Conservation (phyloP, 2,888 invertebrate genomes). For the Orgyia antiqua region DNA sequence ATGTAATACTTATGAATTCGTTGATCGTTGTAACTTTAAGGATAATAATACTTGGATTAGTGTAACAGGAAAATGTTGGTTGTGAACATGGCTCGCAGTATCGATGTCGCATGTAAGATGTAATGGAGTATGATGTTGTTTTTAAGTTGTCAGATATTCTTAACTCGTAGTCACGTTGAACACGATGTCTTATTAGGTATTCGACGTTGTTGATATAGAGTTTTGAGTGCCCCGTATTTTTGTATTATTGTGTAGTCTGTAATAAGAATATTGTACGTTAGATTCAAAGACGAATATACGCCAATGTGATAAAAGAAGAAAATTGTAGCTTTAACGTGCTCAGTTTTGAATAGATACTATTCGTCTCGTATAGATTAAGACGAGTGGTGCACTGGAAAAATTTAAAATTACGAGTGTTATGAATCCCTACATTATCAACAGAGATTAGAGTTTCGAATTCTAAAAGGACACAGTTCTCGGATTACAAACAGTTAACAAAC, state of each 20-base stretch:
- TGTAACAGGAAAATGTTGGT: constrained; percentile 26
- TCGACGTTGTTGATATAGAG: constrained; percentile 23
- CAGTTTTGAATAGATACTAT: too few relatives aligned
- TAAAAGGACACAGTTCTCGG: too few relatives aligned
- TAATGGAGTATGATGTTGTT: constrained; percentile 22
- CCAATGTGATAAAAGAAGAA: constrained; percentile 1
- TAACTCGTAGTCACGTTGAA: constrained; percentile 38
- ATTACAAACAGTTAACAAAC: too few relatives aligned
- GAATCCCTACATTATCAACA: too few relatives aligned
- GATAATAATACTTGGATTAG: constrained; percentile 21
- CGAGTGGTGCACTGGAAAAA: too few relatives aligned
- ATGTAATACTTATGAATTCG: constrained; percentile 29
- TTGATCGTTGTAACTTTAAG: constrained; percentile 26
- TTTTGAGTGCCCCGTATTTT: constrained; percentile 28
- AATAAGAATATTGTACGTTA: constrained; percentile 14
- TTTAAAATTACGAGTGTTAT: too few relatives aligned
- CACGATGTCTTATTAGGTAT: constrained; percentile 45
- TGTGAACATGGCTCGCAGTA: constrained; percentile 29
- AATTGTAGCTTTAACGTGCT: too few relatives aligned
- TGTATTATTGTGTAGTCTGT: constrained; percentile 18
- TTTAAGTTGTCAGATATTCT: constrained; percentile 27
- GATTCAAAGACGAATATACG: constrained; percentile 9
- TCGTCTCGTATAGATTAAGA: too few relatives aligned
- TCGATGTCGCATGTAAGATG: constrained; percentile 20
- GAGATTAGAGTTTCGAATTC: too few relatives aligned